Conservation (phyloP, 2,113 vertebrate species). For the Synodontis membranacea region DNA sequence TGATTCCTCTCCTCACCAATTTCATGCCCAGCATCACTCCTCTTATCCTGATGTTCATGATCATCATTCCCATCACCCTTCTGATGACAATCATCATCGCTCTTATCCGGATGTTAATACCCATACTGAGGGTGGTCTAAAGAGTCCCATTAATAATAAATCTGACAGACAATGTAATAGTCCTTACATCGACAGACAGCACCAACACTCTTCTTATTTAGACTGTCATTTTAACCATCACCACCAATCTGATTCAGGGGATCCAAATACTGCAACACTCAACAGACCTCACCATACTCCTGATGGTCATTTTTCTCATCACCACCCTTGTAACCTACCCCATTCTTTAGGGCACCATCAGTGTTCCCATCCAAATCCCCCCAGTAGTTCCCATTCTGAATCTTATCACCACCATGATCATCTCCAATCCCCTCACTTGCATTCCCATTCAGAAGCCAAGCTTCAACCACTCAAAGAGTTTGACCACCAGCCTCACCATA, state of each 20-base stretch:
- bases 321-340: conserved; percentile 1
- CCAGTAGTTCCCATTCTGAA: neutral
- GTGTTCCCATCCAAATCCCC: neutral
- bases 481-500: neutral
- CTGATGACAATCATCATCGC: conserved; percentile 8
- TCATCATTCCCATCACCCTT: neutral
- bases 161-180: neutral
- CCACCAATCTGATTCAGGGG: neutral
- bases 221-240: conserved; percentile 1
- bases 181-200: neutral
- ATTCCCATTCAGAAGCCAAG: conserved; percentile 17
- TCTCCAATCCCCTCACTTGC: neutral
- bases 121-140: neutral
- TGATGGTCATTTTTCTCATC: neutral
- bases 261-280: neutral
- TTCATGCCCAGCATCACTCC: conserved; percentile 1
- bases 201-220: conserved; percentile 12
- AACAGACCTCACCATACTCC: neutral
- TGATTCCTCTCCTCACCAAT: neutral
- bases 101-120: conserved; percentile 20
- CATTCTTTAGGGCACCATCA: neutral
- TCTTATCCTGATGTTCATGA: conserved; percentile 16
- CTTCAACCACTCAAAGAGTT: neutral
- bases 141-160: neutral
- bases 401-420: conserved; percentile 5